Conservation (phyloP, 1,140 invertebrate genomes). For the Drosophila azteca region DNA sequence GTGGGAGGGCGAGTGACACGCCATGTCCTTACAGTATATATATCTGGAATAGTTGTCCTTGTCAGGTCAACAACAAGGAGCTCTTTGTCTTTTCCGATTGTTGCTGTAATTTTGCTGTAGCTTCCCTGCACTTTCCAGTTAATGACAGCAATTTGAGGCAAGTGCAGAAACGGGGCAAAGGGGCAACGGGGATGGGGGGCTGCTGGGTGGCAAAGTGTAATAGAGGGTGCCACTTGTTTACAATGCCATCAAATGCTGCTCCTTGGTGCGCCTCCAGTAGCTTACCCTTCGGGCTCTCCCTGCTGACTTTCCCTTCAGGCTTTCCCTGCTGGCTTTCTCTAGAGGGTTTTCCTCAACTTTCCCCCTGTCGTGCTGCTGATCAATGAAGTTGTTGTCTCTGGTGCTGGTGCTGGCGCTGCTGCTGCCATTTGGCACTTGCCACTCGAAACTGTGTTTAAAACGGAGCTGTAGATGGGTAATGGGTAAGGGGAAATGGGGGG, state of each 20-base stretch:
- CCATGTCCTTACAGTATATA: conserved; percentile 28
- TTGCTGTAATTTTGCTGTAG: conserved; percentile 16
- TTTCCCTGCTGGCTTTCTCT: too few relatives aligned
- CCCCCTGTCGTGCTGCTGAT: conserved; percentile 24
- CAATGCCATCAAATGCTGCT: conserved; percentile 46
- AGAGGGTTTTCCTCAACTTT: not conserved
- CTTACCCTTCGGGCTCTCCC: too few relatives aligned
- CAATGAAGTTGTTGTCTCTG: conserved; percentile 36
- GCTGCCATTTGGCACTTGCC: conserved; percentile 57
- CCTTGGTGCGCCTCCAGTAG: not conserved
- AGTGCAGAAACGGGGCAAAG: conserved; percentile 6
- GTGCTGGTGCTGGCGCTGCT: too few relatives aligned
- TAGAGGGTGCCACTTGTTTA: conserved; percentile 28
- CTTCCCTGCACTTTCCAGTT: conserved; percentile 49
- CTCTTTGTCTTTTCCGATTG: conserved; percentile 28
- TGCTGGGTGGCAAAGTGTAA: conserved; percentile 1
- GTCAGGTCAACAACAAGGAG: conserved; percentile 49
- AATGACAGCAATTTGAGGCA: conserved; percentile 56
- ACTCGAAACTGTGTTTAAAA: conserved; percentile 58
- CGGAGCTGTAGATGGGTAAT: not conserved
- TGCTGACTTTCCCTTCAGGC: too few relatives aligned
- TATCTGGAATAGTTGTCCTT: conserved; percentile 56
- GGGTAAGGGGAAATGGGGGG: too few relatives aligned
- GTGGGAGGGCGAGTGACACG: conserved; percentile 11
- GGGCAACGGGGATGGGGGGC: too few relatives aligned